phyloP scores from a whole-genome alignment of 2,888 invertebrate species.

The Ophion ellenae region DNA sequence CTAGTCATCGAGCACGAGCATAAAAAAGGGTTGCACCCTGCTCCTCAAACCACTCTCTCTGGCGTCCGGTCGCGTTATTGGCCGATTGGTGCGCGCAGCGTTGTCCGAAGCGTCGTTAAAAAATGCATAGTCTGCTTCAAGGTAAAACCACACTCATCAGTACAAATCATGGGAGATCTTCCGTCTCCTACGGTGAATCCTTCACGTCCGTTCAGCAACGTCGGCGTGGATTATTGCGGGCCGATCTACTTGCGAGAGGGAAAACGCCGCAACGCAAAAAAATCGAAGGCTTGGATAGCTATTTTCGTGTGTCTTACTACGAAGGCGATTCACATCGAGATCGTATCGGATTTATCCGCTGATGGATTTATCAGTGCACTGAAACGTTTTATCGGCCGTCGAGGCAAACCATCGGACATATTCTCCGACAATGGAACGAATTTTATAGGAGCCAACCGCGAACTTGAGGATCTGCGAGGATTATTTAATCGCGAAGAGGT shows the following conservation, averaged over 20 bases:
- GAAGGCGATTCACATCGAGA: constrained; percentile 73
- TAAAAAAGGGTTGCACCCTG: constrained; percentile 35
- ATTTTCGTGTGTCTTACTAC: constrained; percentile 72
- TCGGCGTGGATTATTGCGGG: constrained; percentile 74
- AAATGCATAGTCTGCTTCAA: constrained; percentile 67
- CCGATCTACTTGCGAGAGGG: constrained; percentile 68
- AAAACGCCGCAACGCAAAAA: constrained; percentile 56
- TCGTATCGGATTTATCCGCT: constrained; percentile 68
- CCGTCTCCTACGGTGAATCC: constrained; percentile 68
- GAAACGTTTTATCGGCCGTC: constrained; percentile 67
- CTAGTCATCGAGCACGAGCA: constrained; percentile 43
- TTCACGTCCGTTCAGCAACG: constrained; percentile 69
- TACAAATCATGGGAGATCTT: constrained; percentile 73
- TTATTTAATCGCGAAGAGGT: constrained; percentile 11
- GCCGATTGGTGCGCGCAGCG: constrained; percentile 43
- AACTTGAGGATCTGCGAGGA: constrained; percentile 48
- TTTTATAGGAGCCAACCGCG: constrained; percentile 68
- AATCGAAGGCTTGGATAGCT: constrained; percentile 66
- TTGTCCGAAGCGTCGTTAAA: constrained; percentile 31
- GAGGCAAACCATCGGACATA: constrained; percentile 65
- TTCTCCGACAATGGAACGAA: constrained; percentile 72
- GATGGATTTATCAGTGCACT: constrained; percentile 68
- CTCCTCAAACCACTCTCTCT: constrained; percentile 39
- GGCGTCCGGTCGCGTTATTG: constrained; percentile 47
- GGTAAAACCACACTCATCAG: constrained; percentile 49